These are phyloP conservation scores for Drosophila robusta DNA, from an alignment of 2,888 invertebrate genomes.

Conservation along the genomic window DNA sequence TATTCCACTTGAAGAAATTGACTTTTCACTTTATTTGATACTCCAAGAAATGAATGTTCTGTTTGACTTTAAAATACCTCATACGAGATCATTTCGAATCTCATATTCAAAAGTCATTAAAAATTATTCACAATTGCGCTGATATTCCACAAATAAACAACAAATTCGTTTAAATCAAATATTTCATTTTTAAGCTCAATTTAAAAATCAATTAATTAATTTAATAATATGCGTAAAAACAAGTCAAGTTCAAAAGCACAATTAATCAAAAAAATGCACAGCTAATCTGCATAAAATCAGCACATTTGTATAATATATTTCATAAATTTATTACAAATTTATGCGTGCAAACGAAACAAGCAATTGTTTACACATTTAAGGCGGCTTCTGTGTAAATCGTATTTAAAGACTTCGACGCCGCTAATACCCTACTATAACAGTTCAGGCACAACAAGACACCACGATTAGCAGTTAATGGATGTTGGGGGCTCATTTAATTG, in stretches of 20 bases:
- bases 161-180: not conserved
- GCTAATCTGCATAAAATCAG: conserved; percentile 26
- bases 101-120: not conserved
- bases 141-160: not conserved
- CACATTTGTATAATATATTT: conserved; percentile 25
- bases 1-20: too few species aligned
- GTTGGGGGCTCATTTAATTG: not conserved
- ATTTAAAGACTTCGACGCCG: not conserved
- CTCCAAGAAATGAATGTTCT: too few species aligned
- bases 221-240: conserved; percentile 5
- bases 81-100: not conserved
- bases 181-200: conserved; percentile 11
- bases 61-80: too few species aligned
- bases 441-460: too few species aligned
- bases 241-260: conserved; percentile 63
- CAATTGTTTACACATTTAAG: conserved; percentile 4
- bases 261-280: conserved; percentile 58
- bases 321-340: conserved; percentile 15
- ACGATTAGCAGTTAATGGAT: not conserved
- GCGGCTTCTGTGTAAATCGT: conserved; percentile 34
- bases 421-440: not conserved
- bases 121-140: not conserved
- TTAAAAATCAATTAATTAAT: conserved; percentile 36
- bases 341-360: not conserved
- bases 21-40: too few species aligned